phyloP scores from a whole-genome alignment of 1,140 invertebrate species.

The Drosophila ficusphila region DNA sequence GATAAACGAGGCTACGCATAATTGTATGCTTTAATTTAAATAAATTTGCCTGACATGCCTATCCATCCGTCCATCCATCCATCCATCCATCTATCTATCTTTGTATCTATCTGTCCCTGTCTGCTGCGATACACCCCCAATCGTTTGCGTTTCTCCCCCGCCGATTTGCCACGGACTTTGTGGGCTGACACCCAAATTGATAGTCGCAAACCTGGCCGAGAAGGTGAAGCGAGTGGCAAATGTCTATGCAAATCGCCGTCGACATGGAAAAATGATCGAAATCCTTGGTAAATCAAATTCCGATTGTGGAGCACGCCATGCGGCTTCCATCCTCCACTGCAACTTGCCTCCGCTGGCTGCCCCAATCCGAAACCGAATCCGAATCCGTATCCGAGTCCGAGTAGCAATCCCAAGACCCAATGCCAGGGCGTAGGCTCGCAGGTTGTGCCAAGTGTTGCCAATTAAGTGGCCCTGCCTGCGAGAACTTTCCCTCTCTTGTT shows the following conservation, averaged over 20 bases:
- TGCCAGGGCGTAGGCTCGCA: conserved; percentile 39
- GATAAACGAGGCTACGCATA: conserved; percentile 68
- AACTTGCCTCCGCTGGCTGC: conserved; percentile 12
- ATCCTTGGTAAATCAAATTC: conserved; percentile 79
- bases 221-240: conserved; percentile 24
- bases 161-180: conserved; percentile 3
- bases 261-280: conserved; percentile 74
- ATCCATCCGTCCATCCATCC: conserved; percentile 39
- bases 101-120: conserved; percentile 10
- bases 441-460: conserved; percentile 69
- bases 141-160: background rate
- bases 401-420: conserved; percentile 40
- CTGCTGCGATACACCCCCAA: background rate
- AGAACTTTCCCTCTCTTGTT: conserved; percentile 20
- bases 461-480: conserved; percentile 52
- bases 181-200: conserved; percentile 63
- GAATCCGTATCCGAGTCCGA: no score
- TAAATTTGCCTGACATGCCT: conserved; percentile 66
- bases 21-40: conserved; percentile 74
- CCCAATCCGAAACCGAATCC: conserved; percentile 36
- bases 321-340: conserved; percentile 23
- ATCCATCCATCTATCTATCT: conserved; percentile 29
- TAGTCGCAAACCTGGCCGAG: conserved; percentile 48
- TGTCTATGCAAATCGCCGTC: conserved; percentile 65
- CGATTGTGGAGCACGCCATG: conserved; percentile 72